Conservation (phyloP, 2,888 invertebrate species). For the Philereme transversata region DNA sequence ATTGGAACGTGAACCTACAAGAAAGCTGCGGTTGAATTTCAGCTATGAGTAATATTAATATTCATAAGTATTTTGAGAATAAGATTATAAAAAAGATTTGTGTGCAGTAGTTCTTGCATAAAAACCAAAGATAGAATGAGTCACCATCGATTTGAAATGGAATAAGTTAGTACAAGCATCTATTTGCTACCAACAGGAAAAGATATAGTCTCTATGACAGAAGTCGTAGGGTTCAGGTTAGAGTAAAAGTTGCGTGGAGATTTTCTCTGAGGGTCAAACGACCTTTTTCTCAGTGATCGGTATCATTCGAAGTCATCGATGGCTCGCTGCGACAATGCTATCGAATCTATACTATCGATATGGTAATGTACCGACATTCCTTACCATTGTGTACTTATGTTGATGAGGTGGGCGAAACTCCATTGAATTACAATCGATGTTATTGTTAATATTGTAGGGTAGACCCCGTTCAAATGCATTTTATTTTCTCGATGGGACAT, state of each 20-base stretch:
- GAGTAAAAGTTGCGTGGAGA: slow-evolving; percentile 31
- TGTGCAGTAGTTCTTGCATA: slow-evolving; percentile 44
- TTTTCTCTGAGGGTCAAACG: slow-evolving; percentile 61
- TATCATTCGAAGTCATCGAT: slow-evolving; percentile 72
- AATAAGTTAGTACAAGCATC: slow-evolving; percentile 56
- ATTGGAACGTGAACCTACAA: too few relatives aligned
- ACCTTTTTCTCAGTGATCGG: slow-evolving; percentile 72
- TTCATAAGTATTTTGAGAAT: slow-evolving; percentile 34
- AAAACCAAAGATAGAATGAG: slow-evolving; percentile 66
- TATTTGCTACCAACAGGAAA: slow-evolving; percentile 28
- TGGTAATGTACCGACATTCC: slow-evolving; percentile 73
- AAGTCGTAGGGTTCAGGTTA: slow-evolving; percentile 47
- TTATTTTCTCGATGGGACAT: slow-evolving; percentile 72
- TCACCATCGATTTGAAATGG: slow-evolving; percentile 73
- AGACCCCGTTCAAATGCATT: slow-evolving; percentile 74
- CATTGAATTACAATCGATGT: slow-evolving; percentile 76
- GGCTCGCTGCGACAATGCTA: slow-evolving; percentile 70
- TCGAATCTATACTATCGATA: slow-evolving; percentile 69
- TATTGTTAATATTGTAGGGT: slow-evolving; percentile 75
- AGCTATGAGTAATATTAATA: too few relatives aligned
- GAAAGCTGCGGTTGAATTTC: too few relatives aligned
- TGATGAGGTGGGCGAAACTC: slow-evolving; percentile 82
- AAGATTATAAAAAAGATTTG: slow-evolving; percentile 40
- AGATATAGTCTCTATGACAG: slow-evolving; percentile 34
- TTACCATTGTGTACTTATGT: slow-evolving; percentile 76